Base-by-base conservation (phyloP, 2,888 invertebrate genomes). In the Acrobasis consociella region DNA sequence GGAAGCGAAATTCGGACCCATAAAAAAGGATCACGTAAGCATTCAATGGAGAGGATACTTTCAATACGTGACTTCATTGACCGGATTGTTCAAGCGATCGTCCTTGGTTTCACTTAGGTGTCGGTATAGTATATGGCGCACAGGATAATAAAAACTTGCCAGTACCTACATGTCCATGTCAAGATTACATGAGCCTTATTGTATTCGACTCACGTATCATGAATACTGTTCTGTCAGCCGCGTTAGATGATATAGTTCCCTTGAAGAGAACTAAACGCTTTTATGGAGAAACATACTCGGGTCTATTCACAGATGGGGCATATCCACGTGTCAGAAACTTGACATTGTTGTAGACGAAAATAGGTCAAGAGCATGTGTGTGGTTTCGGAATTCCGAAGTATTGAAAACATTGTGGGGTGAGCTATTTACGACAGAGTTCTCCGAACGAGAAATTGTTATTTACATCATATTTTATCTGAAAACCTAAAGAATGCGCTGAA, bases 41-140 rank as follows among this genome's bases (percentile, higher is more conserved):
- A 62, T 70, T 65, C 68, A 70, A 68, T 73, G 70, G 72, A 70
- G 75, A 72, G 69, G 66, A 72, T 73, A 71, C 72, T 64, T 70
- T 70, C 67, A 70, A 71, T 74, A 80, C 82, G 80, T 84, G 83
- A 78, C 80, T 83, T 70, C 70, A 76, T 77, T 81, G 82, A 82
- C 78, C 80, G 80, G 77, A 78, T 85, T 85, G 68, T 67, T 80
- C 74, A 75, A 75, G 72, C 75, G 70, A 74, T 75, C 80, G 85
- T 83, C 88, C 87, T 86, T 86, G 86, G 77, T 77, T 75, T 77
- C 76, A 75, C 80, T 77, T 72, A 74, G 71, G 71, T 75, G 71
- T 72, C 37, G 72, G 75, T 72, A 72, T 77, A 75, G 75, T 75
- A 76, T 79, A 78, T 80, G 78, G 80, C 71, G 72, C 67, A 69